These are phyloP conservation scores for Boloria selene DNA, from an alignment of 2,888 invertebrate genomes.

Conservation along the genomic window DNA sequence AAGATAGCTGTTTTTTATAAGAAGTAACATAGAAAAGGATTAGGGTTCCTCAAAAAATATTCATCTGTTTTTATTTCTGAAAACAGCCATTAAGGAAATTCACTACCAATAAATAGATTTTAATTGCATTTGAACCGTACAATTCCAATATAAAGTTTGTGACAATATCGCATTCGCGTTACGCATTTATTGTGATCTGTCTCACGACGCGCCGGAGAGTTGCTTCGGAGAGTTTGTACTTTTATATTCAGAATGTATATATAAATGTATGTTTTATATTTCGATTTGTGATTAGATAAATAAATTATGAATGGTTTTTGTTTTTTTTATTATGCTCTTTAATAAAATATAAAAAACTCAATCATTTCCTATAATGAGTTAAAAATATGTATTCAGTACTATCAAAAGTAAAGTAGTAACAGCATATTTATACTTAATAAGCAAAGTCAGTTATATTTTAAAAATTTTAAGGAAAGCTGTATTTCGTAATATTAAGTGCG, in stretches of 20 bases:
- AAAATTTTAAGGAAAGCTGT: no score
- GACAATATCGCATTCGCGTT: constrained; percentile 30
- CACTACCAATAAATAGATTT: background rate
- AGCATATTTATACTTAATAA: no score
- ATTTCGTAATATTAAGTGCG: no score
- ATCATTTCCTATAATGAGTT: no score
- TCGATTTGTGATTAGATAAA: constrained; percentile 64
- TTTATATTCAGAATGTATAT: constrained; percentile 69
- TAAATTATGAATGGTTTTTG: constrained; percentile 69
- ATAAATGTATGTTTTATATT: constrained; percentile 66
- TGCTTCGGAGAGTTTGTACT: constrained; percentile 68
- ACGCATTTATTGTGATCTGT: constrained; percentile 39
- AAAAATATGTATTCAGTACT: no score
- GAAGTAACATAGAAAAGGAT: no score
- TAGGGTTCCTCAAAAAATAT: no score
- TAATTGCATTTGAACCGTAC: constrained; percentile 32
- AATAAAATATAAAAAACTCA: no score
- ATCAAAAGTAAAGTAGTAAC: no score
- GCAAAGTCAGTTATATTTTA: no score
- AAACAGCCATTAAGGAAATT: background rate
- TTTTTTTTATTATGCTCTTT: constrained; percentile 40
- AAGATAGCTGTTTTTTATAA: no score
- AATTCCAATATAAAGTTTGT: constrained; percentile 29
- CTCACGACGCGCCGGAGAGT: constrained; percentile 42
- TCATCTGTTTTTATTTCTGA: no score